phyloP scores from a whole-genome alignment of 1,140 invertebrate species.

The Akabosia matsudoensis region DNA sequence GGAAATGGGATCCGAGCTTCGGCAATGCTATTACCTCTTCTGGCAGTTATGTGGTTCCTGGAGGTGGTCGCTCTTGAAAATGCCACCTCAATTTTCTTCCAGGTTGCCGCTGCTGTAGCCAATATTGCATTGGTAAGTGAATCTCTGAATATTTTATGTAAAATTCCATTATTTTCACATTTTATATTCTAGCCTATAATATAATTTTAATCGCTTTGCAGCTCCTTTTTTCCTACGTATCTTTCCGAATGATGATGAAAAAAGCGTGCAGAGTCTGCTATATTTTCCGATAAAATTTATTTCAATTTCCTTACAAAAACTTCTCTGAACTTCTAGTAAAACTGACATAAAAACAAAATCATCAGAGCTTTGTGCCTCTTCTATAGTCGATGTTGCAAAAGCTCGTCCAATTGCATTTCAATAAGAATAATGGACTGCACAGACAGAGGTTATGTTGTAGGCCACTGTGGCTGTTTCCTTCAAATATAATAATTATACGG shows the following conservation, averaged over 20 bases:
- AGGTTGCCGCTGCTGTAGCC: slow-evolving; percentile 52
- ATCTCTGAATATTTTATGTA: background rate
- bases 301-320: background rate
- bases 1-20: slow-evolving; percentile 57
- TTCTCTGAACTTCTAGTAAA: background rate
- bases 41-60: slow-evolving; percentile 66
- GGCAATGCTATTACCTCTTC: slow-evolving; percentile 60
- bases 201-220: too few species aligned
- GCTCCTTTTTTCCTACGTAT: too few species aligned
- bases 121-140: slow-evolving; percentile 49
- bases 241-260: too few species aligned
- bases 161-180: background rate
- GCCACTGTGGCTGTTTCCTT: background rate
- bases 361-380: background rate
- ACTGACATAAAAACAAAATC: background rate
- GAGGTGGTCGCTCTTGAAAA: slow-evolving; percentile 69
- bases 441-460: background rate
- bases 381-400: too few species aligned
- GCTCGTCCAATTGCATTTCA: background rate
- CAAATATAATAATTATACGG: background rate
- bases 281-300: too few species aligned
- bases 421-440: slow-evolving; percentile 10
- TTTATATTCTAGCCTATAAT: background rate
- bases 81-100: slow-evolving; percentile 59
- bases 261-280: too few species aligned